A percentile compares a stretch with the other conserved stretches of the same genome.
phyloP scores from a whole-genome alignment of 2,797 vertebrate species.

The Picus viridis region DNA sequence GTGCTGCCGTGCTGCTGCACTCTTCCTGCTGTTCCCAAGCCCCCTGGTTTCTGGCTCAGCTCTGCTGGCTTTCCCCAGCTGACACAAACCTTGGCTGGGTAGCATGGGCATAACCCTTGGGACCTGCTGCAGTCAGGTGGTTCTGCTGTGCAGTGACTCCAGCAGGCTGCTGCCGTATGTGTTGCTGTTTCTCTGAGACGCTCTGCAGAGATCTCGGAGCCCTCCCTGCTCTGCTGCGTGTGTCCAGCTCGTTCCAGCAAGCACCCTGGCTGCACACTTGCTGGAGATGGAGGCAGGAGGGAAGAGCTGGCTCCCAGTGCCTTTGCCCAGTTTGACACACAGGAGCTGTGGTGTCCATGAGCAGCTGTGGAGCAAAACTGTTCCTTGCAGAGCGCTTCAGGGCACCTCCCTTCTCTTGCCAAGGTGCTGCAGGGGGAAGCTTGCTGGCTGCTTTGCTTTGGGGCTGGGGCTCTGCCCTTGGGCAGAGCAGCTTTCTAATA shows the following conservation, averaged over 20 bases:
- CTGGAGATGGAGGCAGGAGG: not conserved
- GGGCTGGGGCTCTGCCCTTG: not conserved
- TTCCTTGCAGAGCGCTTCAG: not conserved
- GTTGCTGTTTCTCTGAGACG: not conserved
- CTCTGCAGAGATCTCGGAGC: constrained; percentile 19
- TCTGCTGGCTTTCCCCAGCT: not conserved
- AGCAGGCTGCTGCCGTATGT: not conserved
- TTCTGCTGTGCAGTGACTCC: not conserved
- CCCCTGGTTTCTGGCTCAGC: not conserved
- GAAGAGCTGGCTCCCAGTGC: not conserved
- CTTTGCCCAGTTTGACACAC: not conserved
- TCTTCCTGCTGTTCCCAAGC: not conserved
- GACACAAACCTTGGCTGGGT: constrained; percentile 10
- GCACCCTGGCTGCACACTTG: not conserved
- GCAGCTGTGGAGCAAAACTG: not conserved
- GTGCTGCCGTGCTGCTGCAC: not conserved
- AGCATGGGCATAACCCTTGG: not conserved
- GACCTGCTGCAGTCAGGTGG: not conserved
- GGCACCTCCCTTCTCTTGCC: not conserved
- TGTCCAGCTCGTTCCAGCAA: constrained; percentile 34
- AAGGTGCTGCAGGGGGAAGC: not conserved
- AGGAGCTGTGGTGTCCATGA: not conserved
- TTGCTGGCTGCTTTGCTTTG: not conserved
- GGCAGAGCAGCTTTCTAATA: not conserved
- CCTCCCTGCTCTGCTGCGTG: constrained; percentile 45